A percentile compares a stretch with the other conserved stretches of the same genome.
Conservation (phyloP, 2,797 vertebrate species). For the Halcyon leucocephala region DNA sequence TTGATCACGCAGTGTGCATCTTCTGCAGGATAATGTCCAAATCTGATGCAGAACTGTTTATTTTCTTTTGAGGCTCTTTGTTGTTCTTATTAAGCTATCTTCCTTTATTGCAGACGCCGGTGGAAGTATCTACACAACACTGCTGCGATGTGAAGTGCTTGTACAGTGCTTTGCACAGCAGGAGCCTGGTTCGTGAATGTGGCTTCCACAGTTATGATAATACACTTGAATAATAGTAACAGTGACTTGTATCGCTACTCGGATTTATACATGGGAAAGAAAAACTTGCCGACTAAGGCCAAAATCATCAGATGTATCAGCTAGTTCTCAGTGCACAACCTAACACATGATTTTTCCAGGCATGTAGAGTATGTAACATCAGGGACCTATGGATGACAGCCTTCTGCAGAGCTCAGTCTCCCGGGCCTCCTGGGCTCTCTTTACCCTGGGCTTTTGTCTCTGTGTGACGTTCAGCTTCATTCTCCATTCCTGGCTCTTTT, state of each 20-base stretch:
- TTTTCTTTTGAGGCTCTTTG: neutral
- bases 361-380: rapidly evolving
- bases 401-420: neutral
- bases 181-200: neutral
- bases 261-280: neutral
- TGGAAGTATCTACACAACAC: neutral
- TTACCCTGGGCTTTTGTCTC: neutral
- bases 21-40: neutral
- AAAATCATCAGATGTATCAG: neutral
- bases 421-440: neutral
- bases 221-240: neutral
- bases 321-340: neutral
- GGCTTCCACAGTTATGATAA: constrained; percentile 32
- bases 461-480: neutral
- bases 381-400: neutral
- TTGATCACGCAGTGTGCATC: neutral
- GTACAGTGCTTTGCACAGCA: neutral
- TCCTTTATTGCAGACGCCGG: neutral
- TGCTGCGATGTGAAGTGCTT: constrained; percentile 28
- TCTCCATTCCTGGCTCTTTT: neutral
- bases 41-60: neutral
- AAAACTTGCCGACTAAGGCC: neutral
- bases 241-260: neutral
- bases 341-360: neutral
- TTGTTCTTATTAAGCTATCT: neutral